Conservation (phyloP, 2,113 vertebrate species). For the Irena cyanogastra region DNA sequence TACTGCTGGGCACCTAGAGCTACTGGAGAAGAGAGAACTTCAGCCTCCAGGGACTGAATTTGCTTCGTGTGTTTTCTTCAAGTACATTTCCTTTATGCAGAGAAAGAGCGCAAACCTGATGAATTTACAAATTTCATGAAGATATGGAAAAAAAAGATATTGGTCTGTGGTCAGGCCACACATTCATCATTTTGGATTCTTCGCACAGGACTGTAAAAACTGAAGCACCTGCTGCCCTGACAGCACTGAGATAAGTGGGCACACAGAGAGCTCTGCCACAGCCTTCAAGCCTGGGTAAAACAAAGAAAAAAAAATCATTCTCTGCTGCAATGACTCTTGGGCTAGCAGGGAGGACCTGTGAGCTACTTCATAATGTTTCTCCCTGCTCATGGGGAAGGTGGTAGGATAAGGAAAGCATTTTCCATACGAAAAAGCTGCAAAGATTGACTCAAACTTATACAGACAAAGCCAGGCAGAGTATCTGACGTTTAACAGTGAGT, state of each 20-base stretch:
- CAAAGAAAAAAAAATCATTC: neutral
- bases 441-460: neutral
- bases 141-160: neutral
- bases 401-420: neutral
- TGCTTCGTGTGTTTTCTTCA: neutral
- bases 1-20: neutral
- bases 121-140: neutral
- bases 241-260: neutral
- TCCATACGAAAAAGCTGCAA: neutral
- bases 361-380: neutral
- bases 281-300: neutral
- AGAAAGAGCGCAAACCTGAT: neutral
- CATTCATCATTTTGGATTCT: neutral
- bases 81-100: neutral
- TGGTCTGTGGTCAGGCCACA: neutral
- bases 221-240: neutral
- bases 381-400: neutral
- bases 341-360: neutral
- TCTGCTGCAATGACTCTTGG: neutral
- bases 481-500: fast-evolving
- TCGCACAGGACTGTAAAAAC: neutral
- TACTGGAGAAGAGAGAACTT: neutral
- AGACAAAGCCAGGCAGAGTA: neutral
- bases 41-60: neutral
- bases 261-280: neutral